Conservation (phyloP, 2,797 vertebrate genomes). For the Sebastes baramenuke region DNA sequence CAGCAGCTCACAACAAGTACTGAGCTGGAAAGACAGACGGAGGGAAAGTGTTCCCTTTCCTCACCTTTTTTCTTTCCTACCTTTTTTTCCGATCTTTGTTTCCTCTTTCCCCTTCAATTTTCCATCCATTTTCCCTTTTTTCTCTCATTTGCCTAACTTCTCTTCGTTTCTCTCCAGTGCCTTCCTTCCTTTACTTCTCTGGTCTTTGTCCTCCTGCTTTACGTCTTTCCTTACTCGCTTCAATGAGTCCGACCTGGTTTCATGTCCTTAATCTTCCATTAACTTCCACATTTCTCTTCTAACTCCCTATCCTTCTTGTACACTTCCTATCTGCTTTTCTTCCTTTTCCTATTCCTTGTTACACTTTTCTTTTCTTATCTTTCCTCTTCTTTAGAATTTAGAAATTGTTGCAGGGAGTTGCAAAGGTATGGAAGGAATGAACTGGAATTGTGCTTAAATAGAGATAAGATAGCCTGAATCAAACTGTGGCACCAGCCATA, state of each 20-base stretch:
- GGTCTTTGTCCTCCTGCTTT: not conserved
- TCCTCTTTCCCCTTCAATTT: not conserved
- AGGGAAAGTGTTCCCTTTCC: not conserved
- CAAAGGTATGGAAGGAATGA: not conserved
- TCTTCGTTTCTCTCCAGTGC: not conserved
- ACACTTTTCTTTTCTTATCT: not conserved
- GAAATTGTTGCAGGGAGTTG: not conserved
- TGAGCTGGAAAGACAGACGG: conserved; percentile 17
- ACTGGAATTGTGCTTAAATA: not conserved
- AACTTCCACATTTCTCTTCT: not conserved
- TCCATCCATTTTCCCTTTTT: not conserved
- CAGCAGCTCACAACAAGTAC: conserved; percentile 40
- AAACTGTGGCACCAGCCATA: not conserved
- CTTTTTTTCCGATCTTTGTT: not conserved
- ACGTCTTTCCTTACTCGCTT: not conserved
- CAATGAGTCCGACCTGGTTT: not conserved
- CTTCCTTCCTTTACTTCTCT: not conserved
- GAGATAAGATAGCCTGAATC: not conserved
- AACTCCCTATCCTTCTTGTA: not conserved
- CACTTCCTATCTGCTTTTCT: not conserved
- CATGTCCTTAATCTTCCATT: not conserved
- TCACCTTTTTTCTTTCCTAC: not conserved
- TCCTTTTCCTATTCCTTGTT: not conserved
- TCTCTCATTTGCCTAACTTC: not conserved
- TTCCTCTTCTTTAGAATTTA: not conserved